Percentiles rank a stretch among this genome's conserved stretches.
These are phyloP conservation scores for Bilobella aurantiaca DNA, from an alignment of 1,140 invertebrate genomes.

Conservation along the genomic window DNA sequence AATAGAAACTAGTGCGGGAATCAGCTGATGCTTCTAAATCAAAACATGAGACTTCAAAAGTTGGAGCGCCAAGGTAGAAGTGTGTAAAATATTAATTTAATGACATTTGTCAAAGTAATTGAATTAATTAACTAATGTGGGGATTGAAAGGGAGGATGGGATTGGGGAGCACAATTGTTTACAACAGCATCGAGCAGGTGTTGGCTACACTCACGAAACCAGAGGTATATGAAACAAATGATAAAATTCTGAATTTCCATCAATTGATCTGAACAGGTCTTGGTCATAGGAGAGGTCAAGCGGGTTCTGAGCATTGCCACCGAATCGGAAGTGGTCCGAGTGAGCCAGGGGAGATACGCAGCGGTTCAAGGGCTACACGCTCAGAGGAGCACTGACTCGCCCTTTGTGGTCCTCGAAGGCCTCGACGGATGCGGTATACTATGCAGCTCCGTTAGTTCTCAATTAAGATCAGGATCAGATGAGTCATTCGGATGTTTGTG, in stretches of 20 bases:
- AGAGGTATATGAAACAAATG: slow-evolving; percentile 9
- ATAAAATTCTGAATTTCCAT: slow-evolving; percentile 7
- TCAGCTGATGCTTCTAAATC: too few species aligned
- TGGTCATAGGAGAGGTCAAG: slow-evolving; percentile 11
- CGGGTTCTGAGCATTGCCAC: not conserved
- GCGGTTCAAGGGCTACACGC: not conserved
- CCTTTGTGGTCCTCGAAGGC: slow-evolving; percentile 32
- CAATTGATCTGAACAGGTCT: slow-evolving; percentile 2
- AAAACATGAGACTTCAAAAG: too few species aligned
- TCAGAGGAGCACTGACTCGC: not conserved
- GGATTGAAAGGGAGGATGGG: too few species aligned
- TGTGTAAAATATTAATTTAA: too few species aligned
- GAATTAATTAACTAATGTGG: too few species aligned
- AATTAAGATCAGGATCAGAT: not conserved
- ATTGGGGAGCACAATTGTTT: too few species aligned
- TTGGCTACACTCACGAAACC: slow-evolving; percentile 10
- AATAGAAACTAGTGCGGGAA: too few species aligned
- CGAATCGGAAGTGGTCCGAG: not conserved
- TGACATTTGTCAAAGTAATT: too few species aligned
- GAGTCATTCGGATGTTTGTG: not conserved
- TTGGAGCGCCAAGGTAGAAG: too few species aligned
- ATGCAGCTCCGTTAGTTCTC: not conserved
- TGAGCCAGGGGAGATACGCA: not conserved
- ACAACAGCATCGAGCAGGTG: slow-evolving; percentile 17
- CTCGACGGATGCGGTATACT: slow-evolving; percentile 30